Base-by-base conservation (phyloP, 2,113 vertebrate genomes). In the Uria lomvia region DNA sequence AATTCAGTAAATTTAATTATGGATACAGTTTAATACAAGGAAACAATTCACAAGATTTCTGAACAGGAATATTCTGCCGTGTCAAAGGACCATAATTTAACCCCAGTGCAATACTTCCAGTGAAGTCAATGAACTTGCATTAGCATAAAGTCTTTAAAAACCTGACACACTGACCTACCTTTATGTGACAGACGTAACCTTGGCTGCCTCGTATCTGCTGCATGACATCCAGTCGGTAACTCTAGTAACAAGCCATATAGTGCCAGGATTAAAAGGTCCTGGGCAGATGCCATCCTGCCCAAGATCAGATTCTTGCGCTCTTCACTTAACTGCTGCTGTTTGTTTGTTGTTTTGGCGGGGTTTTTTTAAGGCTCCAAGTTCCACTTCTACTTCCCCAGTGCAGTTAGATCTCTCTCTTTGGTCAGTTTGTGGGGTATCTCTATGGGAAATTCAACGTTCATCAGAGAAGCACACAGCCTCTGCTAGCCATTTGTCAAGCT, bases 121-220 rank as follows among this genome's bases (percentile, higher is more conserved):
- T 14, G 58, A 85, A 94, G 81, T 34, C 75, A 92, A 49, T 79
- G 84, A 87, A 91, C 71, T 90, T 70, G n/a, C 12, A 77, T 71
- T 90, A 96, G 49, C 53, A 91, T 43, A 83, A 94, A 96, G 78
- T 52, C 86, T 85, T 72, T 66, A 55, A 73, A 95, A 89, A 88
- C 78, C 90, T 85, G 88, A 75, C 95, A 96, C 76, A 94, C 90
- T 94, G 97, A 97, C 98, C 97, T 98, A 99, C 99, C 99, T 99
- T 98, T 98, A 94, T 98, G 98, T 78, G 98, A 98, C 93, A 99
- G 98, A 59, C 98, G 98, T 84, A 99, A 84, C 88, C 98, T 98
- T 59, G 98, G 98, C 58, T 98, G 98, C 56, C 97, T 91, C 8
- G 95, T 98, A 43, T 98, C 97, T 42, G 97, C 88, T 9, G 97